phyloP scores from a whole-genome alignment of 1,140 invertebrate species.

The Hirudo medicinalis region DNA sequence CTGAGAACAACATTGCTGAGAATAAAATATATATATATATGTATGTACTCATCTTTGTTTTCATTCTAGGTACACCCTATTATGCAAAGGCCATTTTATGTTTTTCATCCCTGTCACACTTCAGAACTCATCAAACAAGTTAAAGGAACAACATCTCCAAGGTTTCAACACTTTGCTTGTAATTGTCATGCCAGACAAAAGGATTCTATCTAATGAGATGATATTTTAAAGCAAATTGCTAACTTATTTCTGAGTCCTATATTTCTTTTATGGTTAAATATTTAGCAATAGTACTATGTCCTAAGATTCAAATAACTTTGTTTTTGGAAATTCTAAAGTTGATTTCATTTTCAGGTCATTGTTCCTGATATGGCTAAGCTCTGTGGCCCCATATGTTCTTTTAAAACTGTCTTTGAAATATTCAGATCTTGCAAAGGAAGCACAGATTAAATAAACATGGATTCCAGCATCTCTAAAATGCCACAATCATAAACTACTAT shows the following conservation, averaged over 20 bases:
- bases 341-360: background rate
- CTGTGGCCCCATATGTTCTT: constrained; percentile 1
- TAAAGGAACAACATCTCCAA: background rate
- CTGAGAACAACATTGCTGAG: no score
- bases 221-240: no score
- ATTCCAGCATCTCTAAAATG: no score
- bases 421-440: background rate
- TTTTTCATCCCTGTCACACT: constrained; percentile 3
- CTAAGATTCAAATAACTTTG: background rate
- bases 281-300: background rate
- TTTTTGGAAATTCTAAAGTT: no score
- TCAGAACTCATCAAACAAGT: background rate
- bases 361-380: background rate
- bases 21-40: no score
- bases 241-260: no score
- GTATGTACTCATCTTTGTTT: background rate
- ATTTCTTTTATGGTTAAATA: background rate
- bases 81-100: constrained; percentile 2
- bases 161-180: no score
- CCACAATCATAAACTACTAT: no score
- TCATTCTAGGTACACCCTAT: background rate
- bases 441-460: background rate
- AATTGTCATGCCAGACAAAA: no score
- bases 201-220: no score
- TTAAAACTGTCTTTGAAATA: background rate